phyloP scores from a whole-genome alignment of 2,888 invertebrate genomes.

The Mystacides longicornis region DNA sequence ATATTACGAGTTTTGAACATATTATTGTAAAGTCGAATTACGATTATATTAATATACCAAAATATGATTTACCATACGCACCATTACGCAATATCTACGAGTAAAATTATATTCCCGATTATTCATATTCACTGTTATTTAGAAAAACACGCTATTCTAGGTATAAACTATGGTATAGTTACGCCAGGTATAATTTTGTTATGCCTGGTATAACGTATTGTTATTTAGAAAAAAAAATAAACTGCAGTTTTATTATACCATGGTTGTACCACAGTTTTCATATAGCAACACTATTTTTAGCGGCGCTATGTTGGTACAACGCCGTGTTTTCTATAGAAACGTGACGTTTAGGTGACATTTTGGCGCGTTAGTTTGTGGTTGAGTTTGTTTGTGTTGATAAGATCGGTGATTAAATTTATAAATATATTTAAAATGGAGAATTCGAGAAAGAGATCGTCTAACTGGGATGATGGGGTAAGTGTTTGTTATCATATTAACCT shows the following conservation, averaged over 20 bases:
- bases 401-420: background rate
- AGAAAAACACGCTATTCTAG: background rate
- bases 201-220: background rate
- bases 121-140: no score
- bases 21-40: no score
- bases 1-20: no score
- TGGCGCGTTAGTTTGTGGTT: background rate
- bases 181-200: background rate
- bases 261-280: background rate
- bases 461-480: conserved; percentile 4
- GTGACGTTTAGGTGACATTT: background rate
- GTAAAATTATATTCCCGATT: no score
- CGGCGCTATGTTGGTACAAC: background rate
- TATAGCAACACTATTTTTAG: conserved; percentile 1
- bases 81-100: no score
- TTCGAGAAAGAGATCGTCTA: background rate
- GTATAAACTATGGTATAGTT: background rate
- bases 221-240: background rate
- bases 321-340: background rate
- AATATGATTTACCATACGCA: no score
- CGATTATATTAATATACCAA: no score
- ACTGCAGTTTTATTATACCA: background rate
- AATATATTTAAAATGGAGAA: background rate
- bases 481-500: background rate
- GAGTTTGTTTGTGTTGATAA: background rate